Conservation (phyloP, 2,797 vertebrate genomes). For the Harpagifer antarcticus region DNA sequence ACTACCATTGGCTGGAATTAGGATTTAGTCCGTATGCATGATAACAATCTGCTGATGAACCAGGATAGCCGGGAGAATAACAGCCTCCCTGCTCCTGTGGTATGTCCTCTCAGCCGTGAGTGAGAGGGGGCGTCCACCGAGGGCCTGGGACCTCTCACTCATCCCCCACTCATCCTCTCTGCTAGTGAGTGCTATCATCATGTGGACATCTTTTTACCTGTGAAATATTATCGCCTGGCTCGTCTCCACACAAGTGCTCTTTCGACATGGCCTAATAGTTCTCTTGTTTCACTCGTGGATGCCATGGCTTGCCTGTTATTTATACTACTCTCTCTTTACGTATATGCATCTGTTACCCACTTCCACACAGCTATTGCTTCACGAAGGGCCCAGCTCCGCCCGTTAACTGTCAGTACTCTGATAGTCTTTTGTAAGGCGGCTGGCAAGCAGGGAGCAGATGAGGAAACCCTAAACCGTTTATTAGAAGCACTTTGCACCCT, state of each 20-base stretch:
- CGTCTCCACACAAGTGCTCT: conserved; percentile 63
- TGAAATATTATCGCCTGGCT: conserved; percentile 79
- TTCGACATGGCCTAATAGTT: conserved; percentile 64
- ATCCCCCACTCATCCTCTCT: conserved; percentile 74
- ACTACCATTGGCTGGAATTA: conserved; percentile 30
- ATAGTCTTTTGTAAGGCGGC: conserved; percentile 86
- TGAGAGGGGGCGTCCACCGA: conserved; percentile 7
- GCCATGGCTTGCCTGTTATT: conserved; percentile 71
- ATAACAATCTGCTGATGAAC: conserved; percentile 81
- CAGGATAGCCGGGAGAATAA: conserved; percentile 71
- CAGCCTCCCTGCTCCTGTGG: conserved; percentile 77
- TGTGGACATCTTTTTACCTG: conserved; percentile 73
- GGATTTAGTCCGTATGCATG: conserved; percentile 45
- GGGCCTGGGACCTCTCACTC: conserved; percentile 77
- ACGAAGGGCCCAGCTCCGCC: conserved; percentile 30
- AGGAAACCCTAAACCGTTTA: conserved; percentile 85
- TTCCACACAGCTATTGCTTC: conserved; percentile 31
- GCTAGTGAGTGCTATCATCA: conserved; percentile 56
- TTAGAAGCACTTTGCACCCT: conserved; percentile 87
- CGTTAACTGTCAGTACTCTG: conserved; percentile 87
- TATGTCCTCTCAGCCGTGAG: conserved; percentile 73
- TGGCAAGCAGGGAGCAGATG: conserved; percentile 83
- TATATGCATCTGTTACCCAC: conserved; percentile 36
- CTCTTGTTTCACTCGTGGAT: conserved; percentile 69
- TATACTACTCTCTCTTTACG: conserved; percentile 53